Percentiles rank a stretch among this genome's conserved stretches.
Evolutionary conservation across 2,797 vertebrate genomes (phyloP).

Genomic region (Pangasius djambal): DNA sequence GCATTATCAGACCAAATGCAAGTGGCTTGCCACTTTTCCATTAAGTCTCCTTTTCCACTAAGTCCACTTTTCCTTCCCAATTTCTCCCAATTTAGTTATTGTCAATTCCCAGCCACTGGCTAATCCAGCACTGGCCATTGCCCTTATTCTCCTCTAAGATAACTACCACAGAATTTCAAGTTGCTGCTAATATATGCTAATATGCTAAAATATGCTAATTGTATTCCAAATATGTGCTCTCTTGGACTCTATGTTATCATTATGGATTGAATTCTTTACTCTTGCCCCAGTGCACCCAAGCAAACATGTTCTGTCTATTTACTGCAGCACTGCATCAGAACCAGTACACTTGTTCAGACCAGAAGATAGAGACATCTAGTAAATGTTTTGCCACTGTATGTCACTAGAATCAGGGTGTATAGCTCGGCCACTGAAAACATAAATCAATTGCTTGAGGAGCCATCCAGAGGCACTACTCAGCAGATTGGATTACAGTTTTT

Average conservation of each 20-base stretch:
- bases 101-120: not conserved
- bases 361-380: not conserved
- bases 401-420: slow-evolving; percentile 1
- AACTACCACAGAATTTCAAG: not conserved
- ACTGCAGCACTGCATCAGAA: not conserved
- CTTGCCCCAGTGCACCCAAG: not conserved
- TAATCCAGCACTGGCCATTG: not conserved
- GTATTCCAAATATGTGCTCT: not conserved
- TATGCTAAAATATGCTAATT: not conserved
- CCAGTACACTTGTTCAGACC: not conserved
- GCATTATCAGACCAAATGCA: not conserved
- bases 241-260: not conserved
- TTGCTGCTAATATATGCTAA: too few species aligned
- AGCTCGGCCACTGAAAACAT: slow-evolving; percentile 25
- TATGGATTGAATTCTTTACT: not conserved
- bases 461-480: slow-evolving; percentile 33
- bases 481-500: slow-evolving; percentile 45
- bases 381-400: slow-evolving; percentile 15
- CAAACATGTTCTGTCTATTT: not conserved
- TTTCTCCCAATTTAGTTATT: not conserved
- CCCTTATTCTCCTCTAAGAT: not conserved
- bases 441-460: slow-evolving; percentile 51
- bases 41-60: not conserved
- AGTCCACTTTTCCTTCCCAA: not conserved
- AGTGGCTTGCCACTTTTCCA: not conserved